phyloP scores from a whole-genome alignment of 2,888 invertebrate genomes.

The Dione juno region DNA sequence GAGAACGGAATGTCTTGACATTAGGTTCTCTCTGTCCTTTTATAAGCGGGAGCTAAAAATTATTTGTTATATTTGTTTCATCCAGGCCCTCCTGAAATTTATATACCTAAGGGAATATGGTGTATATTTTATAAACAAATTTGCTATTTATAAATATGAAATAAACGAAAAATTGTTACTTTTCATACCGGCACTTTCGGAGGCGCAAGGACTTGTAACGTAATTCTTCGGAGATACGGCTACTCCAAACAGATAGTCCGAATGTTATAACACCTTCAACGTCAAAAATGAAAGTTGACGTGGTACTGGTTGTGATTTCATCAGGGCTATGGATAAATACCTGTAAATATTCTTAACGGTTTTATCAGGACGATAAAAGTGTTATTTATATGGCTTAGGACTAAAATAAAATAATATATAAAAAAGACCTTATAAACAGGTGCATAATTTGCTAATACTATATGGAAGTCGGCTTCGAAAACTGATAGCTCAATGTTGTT shows the following conservation, averaged over 20 bases:
- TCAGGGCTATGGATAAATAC: slow-evolving; percentile 73
- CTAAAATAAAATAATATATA: no score
- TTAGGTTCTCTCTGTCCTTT: no score
- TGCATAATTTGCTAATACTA: slow-evolving; percentile 67
- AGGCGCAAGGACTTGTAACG: slow-evolving; percentile 56
- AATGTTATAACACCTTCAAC: slow-evolving; percentile 63
- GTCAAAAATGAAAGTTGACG: slow-evolving; percentile 59
- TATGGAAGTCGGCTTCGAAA: slow-evolving; percentile 70
- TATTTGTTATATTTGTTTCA: no score
- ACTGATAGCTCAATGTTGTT: slow-evolving; percentile 70
- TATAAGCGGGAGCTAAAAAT: no score
- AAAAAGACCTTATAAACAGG: slow-evolving; percentile 62
- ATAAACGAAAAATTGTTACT: background rate
- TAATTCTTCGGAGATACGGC: slow-evolving; percentile 64
- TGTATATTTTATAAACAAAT: no score
- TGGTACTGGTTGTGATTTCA: slow-evolving; percentile 65
- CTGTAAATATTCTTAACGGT: slow-evolving; percentile 51
- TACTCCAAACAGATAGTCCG: slow-evolving; percentile 69
- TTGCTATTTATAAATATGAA: no score
- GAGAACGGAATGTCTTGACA: no score
- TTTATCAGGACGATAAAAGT: background rate
- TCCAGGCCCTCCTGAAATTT: no score
- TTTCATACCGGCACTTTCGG: slow-evolving; percentile 71
- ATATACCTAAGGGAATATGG: no score
- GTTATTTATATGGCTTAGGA: background rate